Conservation (phyloP, 2,113 vertebrate genomes). For the Colaptes auratus region DNA sequence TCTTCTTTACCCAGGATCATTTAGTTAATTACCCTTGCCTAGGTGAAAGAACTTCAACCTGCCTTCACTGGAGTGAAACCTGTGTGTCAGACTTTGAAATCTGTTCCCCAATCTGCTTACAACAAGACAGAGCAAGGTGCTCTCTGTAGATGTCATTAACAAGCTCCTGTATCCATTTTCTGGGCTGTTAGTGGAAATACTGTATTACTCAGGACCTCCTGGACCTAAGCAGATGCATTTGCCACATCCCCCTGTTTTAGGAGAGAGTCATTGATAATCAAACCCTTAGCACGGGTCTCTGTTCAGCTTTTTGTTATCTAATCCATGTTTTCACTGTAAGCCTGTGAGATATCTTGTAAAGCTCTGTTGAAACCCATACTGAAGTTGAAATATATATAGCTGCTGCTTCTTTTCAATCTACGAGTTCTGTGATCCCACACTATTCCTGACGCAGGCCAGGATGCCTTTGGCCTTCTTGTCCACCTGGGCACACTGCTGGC, state of each 20-base stretch:
- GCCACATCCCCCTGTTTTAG: background rate
- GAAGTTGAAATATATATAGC: background rate
- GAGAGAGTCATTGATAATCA: background rate
- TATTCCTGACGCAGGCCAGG: too few relatives aligned
- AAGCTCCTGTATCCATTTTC: conserved; percentile 1
- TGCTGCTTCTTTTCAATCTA: background rate
- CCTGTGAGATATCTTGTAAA: background rate
- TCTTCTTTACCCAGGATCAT: background rate
- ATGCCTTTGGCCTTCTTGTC: too few relatives aligned
- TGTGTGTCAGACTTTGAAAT: conserved; percentile 22
- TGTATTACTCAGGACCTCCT: conserved; percentile 6
- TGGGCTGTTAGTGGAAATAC: background rate
- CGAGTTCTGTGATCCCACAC: background rate
- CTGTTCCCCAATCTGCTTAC: conserved; percentile 35
- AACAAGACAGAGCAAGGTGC: background rate
- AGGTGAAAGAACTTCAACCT: conserved; percentile 3
- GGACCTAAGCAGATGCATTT: conserved; percentile 12
- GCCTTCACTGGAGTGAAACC: background rate
- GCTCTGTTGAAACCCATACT: background rate
- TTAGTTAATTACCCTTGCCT: conserved; percentile 4
- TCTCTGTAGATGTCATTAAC: conserved; percentile 16
- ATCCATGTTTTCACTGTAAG: background rate
- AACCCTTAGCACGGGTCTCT: background rate
- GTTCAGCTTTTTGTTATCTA: background rate
- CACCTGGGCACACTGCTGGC: too few relatives aligned